Evolutionary conservation across 2,797 vertebrate genomes (phyloP).

Genomic region (Xenopus petersii): DNA sequence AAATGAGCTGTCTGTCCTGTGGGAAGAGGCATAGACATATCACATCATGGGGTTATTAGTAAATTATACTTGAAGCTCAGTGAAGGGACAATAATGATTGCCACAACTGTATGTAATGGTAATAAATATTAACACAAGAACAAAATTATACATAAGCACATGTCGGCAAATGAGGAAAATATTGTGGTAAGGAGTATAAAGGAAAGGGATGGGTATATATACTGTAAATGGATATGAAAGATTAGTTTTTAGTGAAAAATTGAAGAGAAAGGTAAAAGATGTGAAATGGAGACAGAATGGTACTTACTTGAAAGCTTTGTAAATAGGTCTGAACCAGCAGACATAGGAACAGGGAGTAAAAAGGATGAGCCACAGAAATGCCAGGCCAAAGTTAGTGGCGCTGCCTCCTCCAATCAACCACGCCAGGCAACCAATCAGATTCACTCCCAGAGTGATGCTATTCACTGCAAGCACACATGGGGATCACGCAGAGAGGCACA

Average conservation of each 20-base stretch:
- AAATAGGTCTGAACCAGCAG: constrained; percentile 98
- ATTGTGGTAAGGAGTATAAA: too few relatives aligned
- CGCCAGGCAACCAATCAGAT: constrained; percentile 91
- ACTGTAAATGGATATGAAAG: not conserved
- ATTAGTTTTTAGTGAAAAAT: not conserved
- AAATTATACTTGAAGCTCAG: too few relatives aligned
- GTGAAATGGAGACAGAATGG: constrained; percentile 50
- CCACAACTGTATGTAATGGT: too few relatives aligned
- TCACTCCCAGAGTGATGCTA: constrained; percentile 86
- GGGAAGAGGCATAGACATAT: constrained; percentile 36
- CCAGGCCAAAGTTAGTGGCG: constrained; percentile 94
- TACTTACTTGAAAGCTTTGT: constrained; percentile 98
- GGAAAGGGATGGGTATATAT: not conserved
- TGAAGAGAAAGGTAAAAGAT: not conserved
- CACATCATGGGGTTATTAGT: not conserved
- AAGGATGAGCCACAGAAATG: constrained; percentile 96
- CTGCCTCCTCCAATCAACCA: constrained; percentile 97
- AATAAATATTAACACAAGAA: too few relatives aligned
- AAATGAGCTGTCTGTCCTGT: constrained; percentile 94
- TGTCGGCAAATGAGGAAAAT: too few relatives aligned
- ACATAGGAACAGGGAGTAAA: constrained; percentile 98
- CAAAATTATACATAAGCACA: too few relatives aligned
- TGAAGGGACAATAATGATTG: too few relatives aligned
- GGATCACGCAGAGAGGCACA: constrained; percentile 55
- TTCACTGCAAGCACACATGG: constrained; percentile 81